Percentiles rank a stretch among this genome's conserved stretches.
These are phyloP conservation scores for Mythimna vitellina DNA, from an alignment of 2,888 invertebrate genomes.

Conservation along the genomic window DNA sequence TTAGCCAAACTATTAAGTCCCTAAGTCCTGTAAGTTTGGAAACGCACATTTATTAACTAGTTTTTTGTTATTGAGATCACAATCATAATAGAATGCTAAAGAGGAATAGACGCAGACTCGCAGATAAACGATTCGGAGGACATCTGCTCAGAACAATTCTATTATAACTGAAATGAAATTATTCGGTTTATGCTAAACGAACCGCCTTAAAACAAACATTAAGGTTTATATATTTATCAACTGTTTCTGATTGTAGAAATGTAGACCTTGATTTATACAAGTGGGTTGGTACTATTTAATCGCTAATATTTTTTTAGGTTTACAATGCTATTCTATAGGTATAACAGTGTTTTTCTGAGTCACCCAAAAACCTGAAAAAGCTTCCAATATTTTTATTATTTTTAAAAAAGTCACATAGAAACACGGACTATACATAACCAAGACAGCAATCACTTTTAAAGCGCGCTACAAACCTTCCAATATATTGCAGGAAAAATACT, in stretches of 20 bases:
- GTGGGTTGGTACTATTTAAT: background rate
- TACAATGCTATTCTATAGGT: background rate
- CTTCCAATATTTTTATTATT: too few species aligned
- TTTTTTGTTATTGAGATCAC: conserved; percentile 13
- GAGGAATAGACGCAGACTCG: conserved; percentile 14
- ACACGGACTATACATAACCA: conserved; percentile 11
- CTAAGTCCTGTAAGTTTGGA: background rate
- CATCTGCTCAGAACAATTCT: conserved; percentile 30
- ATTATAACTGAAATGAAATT: conserved; percentile 39
- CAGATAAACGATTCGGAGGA: conserved; percentile 19
- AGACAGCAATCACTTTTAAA: conserved; percentile 40
- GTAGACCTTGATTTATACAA: background rate
- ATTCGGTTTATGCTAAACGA: conserved; percentile 16
- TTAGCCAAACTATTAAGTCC: conserved; percentile 9
- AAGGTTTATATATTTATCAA: conserved; percentile 6
- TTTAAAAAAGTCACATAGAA: conserved; percentile 12
- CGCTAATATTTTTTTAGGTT: background rate
- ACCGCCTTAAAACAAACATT: conserved; percentile 29
- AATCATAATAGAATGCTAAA: conserved; percentile 26
- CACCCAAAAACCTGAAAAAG: background rate
- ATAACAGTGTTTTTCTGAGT: background rate
- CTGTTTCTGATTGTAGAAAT: background rate
- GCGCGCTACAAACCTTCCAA: conserved; percentile 44
- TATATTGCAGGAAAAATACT: conserved; percentile 48
- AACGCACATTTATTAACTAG: background rate